Percentiles rank a stretch among this genome's conserved stretches.
Conservation (phyloP, 2,797 vertebrate species). For the Onychomys torridus region DNA sequence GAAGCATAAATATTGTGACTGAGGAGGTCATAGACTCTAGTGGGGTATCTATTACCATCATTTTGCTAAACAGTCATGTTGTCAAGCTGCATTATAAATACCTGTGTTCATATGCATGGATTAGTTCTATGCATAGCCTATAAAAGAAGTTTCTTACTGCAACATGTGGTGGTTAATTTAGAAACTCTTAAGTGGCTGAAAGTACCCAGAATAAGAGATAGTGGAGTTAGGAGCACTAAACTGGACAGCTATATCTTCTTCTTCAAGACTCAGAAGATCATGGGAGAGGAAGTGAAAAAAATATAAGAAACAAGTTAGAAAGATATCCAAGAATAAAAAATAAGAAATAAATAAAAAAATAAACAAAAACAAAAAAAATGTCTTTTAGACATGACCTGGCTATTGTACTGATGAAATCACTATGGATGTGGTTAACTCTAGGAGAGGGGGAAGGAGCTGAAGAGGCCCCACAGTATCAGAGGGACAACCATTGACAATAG, state of each 20-base stretch:
- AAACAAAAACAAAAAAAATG: background rate
- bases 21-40: background rate
- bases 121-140: background rate
- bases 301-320: background rate
- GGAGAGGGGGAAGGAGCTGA: background rate
- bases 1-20: background rate
- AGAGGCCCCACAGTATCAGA: background rate
- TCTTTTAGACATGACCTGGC: no score
- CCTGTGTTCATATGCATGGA: no score
- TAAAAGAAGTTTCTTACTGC: background rate
- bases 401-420: background rate
- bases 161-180: background rate
- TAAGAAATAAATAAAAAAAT: no score
- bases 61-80: background rate
- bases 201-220: background rate
- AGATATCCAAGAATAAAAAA: background rate
- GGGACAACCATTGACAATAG: background rate
- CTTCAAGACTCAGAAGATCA: background rate
- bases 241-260: background rate
- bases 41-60: background rate
- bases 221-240: background rate
- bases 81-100: background rate
- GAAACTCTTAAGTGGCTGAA: background rate
- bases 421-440: background rate
- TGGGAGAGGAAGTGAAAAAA: background rate